Base-by-base conservation (phyloP, 2,797 vertebrate genomes). In the Sciurus carolinensis region DNA sequence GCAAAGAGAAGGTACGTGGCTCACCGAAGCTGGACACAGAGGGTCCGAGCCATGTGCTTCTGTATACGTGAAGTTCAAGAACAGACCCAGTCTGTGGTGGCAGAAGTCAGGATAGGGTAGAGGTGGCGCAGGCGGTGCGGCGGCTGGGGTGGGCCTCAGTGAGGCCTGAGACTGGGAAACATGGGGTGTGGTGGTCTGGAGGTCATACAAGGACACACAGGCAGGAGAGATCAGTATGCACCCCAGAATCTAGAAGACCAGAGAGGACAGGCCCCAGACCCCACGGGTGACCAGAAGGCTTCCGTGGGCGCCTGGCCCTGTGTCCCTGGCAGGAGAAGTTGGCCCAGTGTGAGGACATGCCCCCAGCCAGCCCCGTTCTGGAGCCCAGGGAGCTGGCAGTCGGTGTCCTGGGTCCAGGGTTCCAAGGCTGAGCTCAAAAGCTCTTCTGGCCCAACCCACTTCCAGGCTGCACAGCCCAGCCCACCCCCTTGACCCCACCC, bases 31-130 rank as follows among this genome's bases (percentile, higher is more conserved):
- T 0, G 1, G 39, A 28, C 47, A 11, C 30, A 1, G 8, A 22
- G 95, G 95, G 28, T 30, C 10, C 39, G 1, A 0, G 5, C 57
- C 7, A 39, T 1, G 59, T 7, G 6, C 33, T 5, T 4, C 15
- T 2, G n/a, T 8, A 7, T 17, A 2, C 1, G 30, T 67, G 67
- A n/a, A 6, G 3, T 3, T 59, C 73, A 72, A 76, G 54, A 39
- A 0, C 5, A 57, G 36, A 47, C 24, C n/a, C 3, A 0, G 18
- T 4, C 17, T 30, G 24, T 0, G 0, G 67, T 2, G 42, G 17
- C 39, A 3, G 17, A 28, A n/a, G 64, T 3, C 87, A 82, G 86
- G 7, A 24, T 0, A 5, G 0, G 33, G 69, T 1, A 10, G 52
- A 11, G 7, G 18, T 20, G 0, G 12, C 33, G 26, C 3, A 71